Percentiles rank a stretch among this genome's conserved stretches.
phyloP scores from a whole-genome alignment of 2,113 vertebrate genomes.

The Laterallus jamaicensis region DNA sequence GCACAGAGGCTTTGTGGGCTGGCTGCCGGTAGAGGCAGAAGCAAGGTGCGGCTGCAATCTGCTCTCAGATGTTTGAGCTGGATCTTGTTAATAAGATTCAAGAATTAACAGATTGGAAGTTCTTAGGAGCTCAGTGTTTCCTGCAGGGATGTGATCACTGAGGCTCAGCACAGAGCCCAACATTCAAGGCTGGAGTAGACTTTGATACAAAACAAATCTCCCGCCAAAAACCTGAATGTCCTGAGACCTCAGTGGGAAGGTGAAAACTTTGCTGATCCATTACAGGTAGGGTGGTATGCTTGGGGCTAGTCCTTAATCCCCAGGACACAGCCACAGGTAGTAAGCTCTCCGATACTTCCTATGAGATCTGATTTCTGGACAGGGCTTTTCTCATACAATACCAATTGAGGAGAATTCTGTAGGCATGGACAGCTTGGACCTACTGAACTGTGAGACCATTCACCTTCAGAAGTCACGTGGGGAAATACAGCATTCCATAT shows the following conservation, averaged over 20 bases:
- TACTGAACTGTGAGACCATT: neutral
- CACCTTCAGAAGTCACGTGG: neutral
- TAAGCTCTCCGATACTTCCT: neutral
- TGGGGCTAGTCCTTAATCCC: neutral
- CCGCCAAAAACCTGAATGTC: neutral
- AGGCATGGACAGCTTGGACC: neutral
- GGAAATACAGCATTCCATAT: neutral
- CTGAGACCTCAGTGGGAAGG: neutral
- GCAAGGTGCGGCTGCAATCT: neutral
- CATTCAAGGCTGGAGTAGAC: neutral
- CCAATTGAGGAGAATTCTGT: neutral
- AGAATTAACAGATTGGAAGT: constrained; percentile 42
- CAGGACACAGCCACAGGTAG: neutral
- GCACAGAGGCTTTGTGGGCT: neutral
- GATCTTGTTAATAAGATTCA: constrained; percentile 30
- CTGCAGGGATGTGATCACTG: neutral
- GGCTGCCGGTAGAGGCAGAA: neutral
- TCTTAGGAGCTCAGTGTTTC: constrained; percentile 19
- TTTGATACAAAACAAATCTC: neutral
- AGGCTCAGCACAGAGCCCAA: neutral
- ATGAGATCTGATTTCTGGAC: neutral
- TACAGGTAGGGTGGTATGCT: neutral
- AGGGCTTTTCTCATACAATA: neutral
- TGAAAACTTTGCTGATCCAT: neutral
- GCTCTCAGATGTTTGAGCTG: neutral